phyloP scores from a whole-genome alignment of 2,888 invertebrate genomes.

The Diogma glabrata region DNA sequence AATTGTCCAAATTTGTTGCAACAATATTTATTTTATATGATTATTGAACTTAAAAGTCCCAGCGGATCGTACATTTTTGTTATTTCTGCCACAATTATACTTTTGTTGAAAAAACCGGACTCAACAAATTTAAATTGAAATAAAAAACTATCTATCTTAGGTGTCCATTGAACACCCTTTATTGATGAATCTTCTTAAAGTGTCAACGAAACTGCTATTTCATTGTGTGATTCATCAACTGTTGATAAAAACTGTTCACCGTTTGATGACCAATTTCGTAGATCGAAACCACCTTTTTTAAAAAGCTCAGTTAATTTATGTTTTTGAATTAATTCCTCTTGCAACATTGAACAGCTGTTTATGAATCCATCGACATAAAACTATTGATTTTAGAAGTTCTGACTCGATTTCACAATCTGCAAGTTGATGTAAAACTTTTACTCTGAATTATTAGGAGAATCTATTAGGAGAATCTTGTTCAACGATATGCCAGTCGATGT shows the following conservation, averaged over 20 bases:
- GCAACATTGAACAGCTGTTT: not conserved
- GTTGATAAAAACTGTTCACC: not conserved
- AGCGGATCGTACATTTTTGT: not conserved
- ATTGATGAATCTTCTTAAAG: not conserved
- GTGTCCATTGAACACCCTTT: not conserved
- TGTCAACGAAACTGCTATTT: not conserved
- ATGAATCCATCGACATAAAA: not conserved
- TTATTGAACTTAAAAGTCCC: not conserved
- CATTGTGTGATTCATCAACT: not conserved
- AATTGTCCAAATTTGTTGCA: not conserved
- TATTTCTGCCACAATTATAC: not conserved
- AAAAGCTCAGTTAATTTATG: not conserved
- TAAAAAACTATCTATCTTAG: not conserved
- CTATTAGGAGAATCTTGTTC: not conserved
- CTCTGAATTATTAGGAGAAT: not conserved
- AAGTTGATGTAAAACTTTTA: not conserved
- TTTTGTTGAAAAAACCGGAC: not conserved
- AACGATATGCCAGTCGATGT: not conserved
- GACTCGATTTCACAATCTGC: not conserved
- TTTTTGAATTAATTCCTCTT: no score
- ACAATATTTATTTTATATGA: not conserved
- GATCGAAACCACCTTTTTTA: not conserved
- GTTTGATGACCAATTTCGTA: not conserved
- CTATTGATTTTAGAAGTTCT: not conserved
- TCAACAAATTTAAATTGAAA: not conserved